Percentiles rank a stretch among this genome's conserved stretches.
Evolutionary conservation across 1,140 invertebrate species (phyloP).

Genomic region (Pseudomyrmex pallidus): DNA sequence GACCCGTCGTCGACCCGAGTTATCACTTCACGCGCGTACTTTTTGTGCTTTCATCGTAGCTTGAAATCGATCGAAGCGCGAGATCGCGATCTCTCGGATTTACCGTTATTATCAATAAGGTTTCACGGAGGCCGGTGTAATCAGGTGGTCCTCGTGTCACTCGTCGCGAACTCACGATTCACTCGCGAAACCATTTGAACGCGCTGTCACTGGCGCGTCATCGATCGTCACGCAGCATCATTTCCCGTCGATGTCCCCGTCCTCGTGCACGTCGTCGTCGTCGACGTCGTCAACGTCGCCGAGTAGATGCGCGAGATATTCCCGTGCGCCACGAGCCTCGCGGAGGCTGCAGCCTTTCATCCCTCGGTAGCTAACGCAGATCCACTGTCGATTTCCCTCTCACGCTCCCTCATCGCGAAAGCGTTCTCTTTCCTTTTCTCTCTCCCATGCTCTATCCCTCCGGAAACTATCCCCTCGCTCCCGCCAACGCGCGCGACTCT

Average conservation of each 20-base stretch:
- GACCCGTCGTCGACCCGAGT: neutral
- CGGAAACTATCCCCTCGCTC: neutral
- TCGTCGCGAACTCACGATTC: conserved; percentile 13
- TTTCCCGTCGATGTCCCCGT: conserved; percentile 18
- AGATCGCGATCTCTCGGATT: neutral
- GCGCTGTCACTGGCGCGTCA: conserved; percentile 28
- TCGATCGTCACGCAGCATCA: conserved; percentile 43
- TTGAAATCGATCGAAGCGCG: neutral
- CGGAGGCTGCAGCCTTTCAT: conserved; percentile 51
- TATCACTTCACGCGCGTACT: conserved; percentile 13
- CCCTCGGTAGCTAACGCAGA: conserved; percentile 56
- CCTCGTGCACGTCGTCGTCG: conserved; percentile 1
- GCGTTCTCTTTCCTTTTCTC: neutral
- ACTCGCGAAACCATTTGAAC: conserved; percentile 35
- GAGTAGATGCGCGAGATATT: conserved; percentile 21
- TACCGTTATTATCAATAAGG: neutral
- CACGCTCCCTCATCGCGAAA: neutral
- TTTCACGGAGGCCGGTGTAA: conserved; percentile 19
- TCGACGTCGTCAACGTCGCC: conserved; percentile 4
- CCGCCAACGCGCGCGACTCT: neutral
- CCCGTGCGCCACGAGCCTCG: conserved; percentile 13
- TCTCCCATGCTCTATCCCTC: neutral
- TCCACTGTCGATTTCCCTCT: conserved; percentile 57
- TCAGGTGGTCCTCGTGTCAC: neutral
- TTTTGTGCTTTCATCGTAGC: conserved; percentile 6